phyloP scores from a whole-genome alignment of 2,113 vertebrate species.

The Macquaria ambigua region DNA sequence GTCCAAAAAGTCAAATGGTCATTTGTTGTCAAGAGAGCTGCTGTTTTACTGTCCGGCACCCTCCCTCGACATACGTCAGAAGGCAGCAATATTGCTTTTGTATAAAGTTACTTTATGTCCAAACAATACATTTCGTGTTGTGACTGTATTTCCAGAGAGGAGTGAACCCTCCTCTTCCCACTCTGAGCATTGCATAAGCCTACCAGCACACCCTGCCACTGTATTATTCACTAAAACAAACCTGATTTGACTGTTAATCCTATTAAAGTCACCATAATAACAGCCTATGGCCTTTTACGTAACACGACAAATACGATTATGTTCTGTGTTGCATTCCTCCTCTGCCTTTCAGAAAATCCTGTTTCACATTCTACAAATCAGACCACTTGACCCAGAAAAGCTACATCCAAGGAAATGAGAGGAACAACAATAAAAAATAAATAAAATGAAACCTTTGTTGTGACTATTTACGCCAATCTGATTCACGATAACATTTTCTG shows the following conservation, averaged over 20 bases:
- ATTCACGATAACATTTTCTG: background rate
- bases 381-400: slow-evolving; percentile 45
- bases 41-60: background rate
- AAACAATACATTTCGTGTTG: background rate
- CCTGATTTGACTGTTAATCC: slow-evolving; percentile 67
- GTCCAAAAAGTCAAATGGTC: background rate
- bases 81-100: background rate
- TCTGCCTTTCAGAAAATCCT: slow-evolving; percentile 51
- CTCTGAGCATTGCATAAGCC: slow-evolving; percentile 39
- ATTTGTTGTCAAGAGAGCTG: background rate
- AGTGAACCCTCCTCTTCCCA: slow-evolving; percentile 7
- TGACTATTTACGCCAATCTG: background rate
- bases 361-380: slow-evolving; percentile 27
- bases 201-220: slow-evolving; percentile 24
- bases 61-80: background rate
- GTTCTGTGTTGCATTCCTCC: slow-evolving; percentile 49
- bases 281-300: slow-evolving; percentile 58
- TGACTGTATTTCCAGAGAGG: slow-evolving; percentile 1
- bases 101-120: background rate
- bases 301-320: slow-evolving; percentile 68
- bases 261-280: slow-evolving; percentile 57
- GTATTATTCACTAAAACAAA: slow-evolving; percentile 40
- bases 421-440: background rate
- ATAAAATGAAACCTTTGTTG: background rate
- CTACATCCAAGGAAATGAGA: background rate